phyloP scores from a whole-genome alignment of 2,888 invertebrate species.

The Escarpia spicata region DNA sequence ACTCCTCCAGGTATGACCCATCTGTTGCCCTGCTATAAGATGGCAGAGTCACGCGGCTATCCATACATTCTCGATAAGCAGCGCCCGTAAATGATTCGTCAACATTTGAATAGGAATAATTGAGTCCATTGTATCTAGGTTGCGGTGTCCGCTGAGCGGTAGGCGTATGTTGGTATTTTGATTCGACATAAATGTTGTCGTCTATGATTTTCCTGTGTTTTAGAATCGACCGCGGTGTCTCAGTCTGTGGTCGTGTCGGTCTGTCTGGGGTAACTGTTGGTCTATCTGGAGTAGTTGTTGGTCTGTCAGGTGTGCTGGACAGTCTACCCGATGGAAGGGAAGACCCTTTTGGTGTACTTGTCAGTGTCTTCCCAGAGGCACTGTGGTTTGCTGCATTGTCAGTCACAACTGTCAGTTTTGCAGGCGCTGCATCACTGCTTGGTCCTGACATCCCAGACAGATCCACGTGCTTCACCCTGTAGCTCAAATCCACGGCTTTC shows the following conservation, averaged over 20 bases:
- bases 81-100: constrained; percentile 23
- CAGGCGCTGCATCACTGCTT: background rate
- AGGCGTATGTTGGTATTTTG: constrained; percentile 29
- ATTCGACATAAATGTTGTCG: constrained; percentile 37
- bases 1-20: background rate
- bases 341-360: background rate
- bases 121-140: constrained; percentile 6
- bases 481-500: background rate
- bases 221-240: constrained; percentile 38
- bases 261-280: background rate
- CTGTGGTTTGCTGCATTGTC: background rate
- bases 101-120: constrained; percentile 30
- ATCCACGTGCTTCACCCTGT: background rate
- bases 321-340: background rate
- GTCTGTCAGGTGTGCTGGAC: background rate
- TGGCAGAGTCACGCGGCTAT: background rate
- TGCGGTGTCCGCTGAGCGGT: background rate
- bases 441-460: background rate
- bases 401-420: background rate
- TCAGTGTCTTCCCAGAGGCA: background rate
- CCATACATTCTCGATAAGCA: background rate
- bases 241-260: constrained; percentile 13
- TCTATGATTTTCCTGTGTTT: constrained; percentile 39
- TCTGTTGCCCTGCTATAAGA: background rate
- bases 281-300: background rate